Evolutionary conservation across 2,113 vertebrate species (phyloP).

Genomic region (Gobiocypris rarus): DNA sequence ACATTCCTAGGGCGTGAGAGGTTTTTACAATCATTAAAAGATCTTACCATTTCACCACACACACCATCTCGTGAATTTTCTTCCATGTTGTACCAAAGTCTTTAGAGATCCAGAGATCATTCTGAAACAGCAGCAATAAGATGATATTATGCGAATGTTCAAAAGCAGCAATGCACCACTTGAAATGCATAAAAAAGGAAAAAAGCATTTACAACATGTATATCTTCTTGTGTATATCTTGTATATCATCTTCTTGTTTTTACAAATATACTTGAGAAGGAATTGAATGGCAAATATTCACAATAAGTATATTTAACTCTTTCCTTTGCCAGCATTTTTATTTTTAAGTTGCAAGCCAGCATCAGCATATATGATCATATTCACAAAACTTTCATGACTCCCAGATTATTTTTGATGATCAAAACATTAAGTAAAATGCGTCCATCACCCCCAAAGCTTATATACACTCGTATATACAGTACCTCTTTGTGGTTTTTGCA

Average conservation of each 20-base stretch:
- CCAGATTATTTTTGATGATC: too few relatives aligned
- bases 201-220: background rate
- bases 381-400: too few relatives aligned
- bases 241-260: background rate
- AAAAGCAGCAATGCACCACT: background rate
- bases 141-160: background rate
- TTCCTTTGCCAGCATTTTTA: too few relatives aligned
- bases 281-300: background rate
- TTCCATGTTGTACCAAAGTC: constrained; percentile 86
- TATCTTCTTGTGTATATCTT: background rate
- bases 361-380: too few relatives aligned
- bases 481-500: too few relatives aligned
- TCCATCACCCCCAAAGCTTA: too few relatives aligned
- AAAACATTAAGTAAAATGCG: too few relatives aligned
- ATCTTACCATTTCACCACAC: constrained; percentile 90
- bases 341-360: too few relatives aligned
- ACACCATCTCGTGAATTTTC: constrained; percentile 84
- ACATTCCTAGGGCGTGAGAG: background rate
- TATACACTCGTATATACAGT: too few relatives aligned
- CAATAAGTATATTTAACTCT: background rate
- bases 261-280: background rate
- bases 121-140: constrained; percentile 70
- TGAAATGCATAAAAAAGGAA: background rate
- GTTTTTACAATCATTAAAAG: background rate
- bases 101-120: constrained; percentile 87